These are phyloP conservation scores for Plagiodera versicolora DNA, from an alignment of 2,888 invertebrate genomes.

Conservation along the genomic window DNA sequence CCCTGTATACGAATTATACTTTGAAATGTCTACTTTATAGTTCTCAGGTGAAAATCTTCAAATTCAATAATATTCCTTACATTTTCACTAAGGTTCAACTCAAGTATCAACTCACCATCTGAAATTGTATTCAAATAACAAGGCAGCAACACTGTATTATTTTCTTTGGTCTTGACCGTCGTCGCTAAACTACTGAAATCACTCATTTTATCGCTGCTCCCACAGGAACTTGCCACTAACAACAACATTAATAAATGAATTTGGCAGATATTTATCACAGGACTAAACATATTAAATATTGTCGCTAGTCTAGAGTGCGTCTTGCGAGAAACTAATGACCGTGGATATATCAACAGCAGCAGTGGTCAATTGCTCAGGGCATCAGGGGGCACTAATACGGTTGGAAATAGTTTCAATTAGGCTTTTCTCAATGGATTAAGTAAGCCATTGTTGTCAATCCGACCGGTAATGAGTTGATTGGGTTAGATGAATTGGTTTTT, in stretches of 20 bases:
- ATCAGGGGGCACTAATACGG: conserved; percentile 23
- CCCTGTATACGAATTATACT: too few species aligned
- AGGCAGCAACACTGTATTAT: conserved; percentile 76
- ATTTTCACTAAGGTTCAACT: too few species aligned
- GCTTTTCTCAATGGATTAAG: conserved; percentile 28
- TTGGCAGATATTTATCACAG: conserved; percentile 6
- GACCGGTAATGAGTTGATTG: conserved; percentile 26
- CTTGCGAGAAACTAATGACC: background rate
- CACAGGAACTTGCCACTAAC: conserved; percentile 19
- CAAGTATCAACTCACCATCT: conserved; percentile 53
- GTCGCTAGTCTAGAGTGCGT: background rate
- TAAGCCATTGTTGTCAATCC: conserved; percentile 24
- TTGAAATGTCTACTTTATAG: too few species aligned
- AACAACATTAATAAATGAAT: background rate
- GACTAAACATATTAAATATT: background rate
- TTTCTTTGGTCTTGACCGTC: conserved; percentile 74
- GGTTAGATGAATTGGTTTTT: conserved; percentile 19
- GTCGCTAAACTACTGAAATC: conserved; percentile 71
- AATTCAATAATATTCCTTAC: too few species aligned
- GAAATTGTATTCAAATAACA: conserved; percentile 72
- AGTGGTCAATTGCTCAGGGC: conserved; percentile 38
- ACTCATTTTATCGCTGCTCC: conserved; percentile 18
- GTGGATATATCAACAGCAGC: conserved; percentile 23
- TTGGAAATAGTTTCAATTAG: conserved; percentile 30
- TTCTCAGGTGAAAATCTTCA: too few species aligned